phyloP scores from a whole-genome alignment of 2,888 invertebrate genomes.

The Halocaridina rubra region DNA sequence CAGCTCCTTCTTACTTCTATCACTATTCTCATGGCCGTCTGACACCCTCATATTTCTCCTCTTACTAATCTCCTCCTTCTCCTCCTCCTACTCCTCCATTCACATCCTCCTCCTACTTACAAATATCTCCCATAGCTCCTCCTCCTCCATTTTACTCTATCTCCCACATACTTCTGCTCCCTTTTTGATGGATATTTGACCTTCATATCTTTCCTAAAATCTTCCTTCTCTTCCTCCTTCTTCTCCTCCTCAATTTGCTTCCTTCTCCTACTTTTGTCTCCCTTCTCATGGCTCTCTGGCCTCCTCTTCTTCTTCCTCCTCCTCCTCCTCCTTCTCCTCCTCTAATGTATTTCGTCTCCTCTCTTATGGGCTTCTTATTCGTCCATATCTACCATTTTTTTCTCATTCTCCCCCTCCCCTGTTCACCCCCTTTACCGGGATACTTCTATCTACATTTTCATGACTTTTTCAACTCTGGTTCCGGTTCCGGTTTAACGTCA shows the following conservation, averaged over 20 bases:
- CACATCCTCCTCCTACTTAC: neutral
- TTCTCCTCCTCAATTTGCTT: neutral
- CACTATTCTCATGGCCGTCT: neutral
- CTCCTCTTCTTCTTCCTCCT: too few relatives aligned
- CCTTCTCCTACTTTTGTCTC: too few relatives aligned
- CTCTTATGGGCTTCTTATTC: neutral
- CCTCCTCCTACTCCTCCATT: neutral
- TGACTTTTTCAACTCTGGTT: neutral
- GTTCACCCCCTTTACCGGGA: neutral
- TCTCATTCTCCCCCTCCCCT: neutral
- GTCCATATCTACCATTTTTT: neutral
- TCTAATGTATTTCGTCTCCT: neutral
- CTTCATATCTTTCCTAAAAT: neutral
- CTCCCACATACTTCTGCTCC: neutral
- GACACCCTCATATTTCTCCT: neutral
- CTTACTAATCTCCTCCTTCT: neutral
- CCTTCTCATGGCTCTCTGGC: too few relatives aligned
- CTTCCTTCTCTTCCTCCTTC: neutral
- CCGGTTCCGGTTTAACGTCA: too few relatives aligned
- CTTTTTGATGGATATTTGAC: too few relatives aligned
- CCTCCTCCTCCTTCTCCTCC: neutral
- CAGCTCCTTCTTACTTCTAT: neutral
- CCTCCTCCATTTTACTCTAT: neutral
- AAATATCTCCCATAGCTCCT: neutral
- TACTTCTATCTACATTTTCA: neutral